phyloP scores from a whole-genome alignment of 92 coral and sea anemone genomes.

The Muricea muricata region DNA sequence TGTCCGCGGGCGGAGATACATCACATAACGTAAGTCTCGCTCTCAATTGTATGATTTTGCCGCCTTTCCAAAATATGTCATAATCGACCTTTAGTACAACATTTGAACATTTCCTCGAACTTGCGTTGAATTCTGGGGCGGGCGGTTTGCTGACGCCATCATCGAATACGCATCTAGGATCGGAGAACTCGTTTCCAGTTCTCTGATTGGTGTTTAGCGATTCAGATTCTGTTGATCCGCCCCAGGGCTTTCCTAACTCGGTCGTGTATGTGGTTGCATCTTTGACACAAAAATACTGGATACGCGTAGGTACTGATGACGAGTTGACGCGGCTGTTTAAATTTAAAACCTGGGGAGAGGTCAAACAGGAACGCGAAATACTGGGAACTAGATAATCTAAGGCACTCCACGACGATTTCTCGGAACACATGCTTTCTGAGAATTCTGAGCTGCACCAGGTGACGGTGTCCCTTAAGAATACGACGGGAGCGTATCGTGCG shows the following conservation, averaged over 20 bases:
- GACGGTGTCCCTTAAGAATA: slow-evolving; percentile 74
- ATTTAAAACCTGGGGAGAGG: slow-evolving; percentile 83
- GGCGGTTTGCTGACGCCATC: slow-evolving; percentile 85
- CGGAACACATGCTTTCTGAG: slow-evolving; percentile 74
- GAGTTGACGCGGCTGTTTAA: slow-evolving; percentile 69
- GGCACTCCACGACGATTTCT: slow-evolving; percentile 79
- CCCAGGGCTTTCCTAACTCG: slow-evolving; percentile 25
- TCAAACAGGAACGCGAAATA: slow-evolving; percentile 62
- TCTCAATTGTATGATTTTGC: slow-evolving; percentile 68
- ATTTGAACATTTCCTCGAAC: slow-evolving; percentile 70
- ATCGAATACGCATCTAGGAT: slow-evolving; percentile 78
- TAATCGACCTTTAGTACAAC: slow-evolving; percentile 84
- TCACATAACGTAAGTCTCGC: slow-evolving; percentile 73
- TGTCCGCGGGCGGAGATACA: slow-evolving; percentile 56
- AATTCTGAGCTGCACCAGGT: slow-evolving; percentile 76
- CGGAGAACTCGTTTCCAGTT: neutral
- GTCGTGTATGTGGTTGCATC: slow-evolving; percentile 44
- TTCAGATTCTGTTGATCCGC: neutral
- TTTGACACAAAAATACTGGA: slow-evolving; percentile 76
- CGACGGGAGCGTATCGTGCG: slow-evolving; percentile 77
- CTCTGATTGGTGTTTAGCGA: neutral
- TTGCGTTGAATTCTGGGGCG: slow-evolving; percentile 74
- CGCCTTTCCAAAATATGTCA: slow-evolving; percentile 69
- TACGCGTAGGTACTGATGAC: slow-evolving; percentile 67
- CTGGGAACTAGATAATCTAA: slow-evolving; percentile 80